A percentile compares a stretch with the other conserved stretches of the same genome.
Evolutionary conservation across 2,888 invertebrate species (phyloP).

Genomic region (Oxyteleia sp.): DNA sequence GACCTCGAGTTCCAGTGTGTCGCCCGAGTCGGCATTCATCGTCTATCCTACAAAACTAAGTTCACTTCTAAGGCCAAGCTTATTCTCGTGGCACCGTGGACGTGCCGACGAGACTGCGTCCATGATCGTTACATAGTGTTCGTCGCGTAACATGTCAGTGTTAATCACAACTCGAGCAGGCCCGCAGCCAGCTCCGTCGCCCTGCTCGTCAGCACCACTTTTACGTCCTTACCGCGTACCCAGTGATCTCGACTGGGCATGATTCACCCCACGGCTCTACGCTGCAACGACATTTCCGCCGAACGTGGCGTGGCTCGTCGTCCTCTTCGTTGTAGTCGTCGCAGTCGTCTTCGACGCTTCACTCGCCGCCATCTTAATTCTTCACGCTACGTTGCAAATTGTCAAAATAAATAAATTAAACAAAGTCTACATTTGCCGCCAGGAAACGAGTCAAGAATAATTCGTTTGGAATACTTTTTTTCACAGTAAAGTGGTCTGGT

Average conservation of each 20-base stretch:
- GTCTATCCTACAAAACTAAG: conserved; percentile 83
- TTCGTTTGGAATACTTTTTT: too few relatives aligned
- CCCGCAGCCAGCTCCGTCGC: conserved; percentile 32
- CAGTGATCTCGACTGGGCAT: conserved; percentile 38
- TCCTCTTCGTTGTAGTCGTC: not conserved
- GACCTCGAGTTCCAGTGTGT: conserved; percentile 87
- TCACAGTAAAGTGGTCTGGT: too few relatives aligned
- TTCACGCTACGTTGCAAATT: not conserved
- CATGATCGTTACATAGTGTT: conserved; percentile 81
- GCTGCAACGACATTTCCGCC: conserved; percentile 18
- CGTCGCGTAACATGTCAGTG: conserved; percentile 64
- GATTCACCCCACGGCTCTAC: conserved; percentile 29
- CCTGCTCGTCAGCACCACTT: conserved; percentile 40
- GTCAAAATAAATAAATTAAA: not conserved
- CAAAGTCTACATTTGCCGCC: too few relatives aligned
- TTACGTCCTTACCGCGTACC: conserved; percentile 45
- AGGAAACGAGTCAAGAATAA: too few relatives aligned
- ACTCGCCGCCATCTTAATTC: conserved; percentile 17
- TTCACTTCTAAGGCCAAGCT: conserved; percentile 83
- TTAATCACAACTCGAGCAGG: conserved; percentile 51
- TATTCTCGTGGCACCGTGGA: conserved; percentile 82
- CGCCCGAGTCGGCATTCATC: conserved; percentile 86
- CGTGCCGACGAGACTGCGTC: conserved; percentile 80
- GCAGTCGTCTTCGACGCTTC: not conserved
- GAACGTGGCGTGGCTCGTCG: conserved; percentile 20